phyloP scores from a whole-genome alignment of 2,113 vertebrate species.

The Myrmophylax atrothorax region DNA sequence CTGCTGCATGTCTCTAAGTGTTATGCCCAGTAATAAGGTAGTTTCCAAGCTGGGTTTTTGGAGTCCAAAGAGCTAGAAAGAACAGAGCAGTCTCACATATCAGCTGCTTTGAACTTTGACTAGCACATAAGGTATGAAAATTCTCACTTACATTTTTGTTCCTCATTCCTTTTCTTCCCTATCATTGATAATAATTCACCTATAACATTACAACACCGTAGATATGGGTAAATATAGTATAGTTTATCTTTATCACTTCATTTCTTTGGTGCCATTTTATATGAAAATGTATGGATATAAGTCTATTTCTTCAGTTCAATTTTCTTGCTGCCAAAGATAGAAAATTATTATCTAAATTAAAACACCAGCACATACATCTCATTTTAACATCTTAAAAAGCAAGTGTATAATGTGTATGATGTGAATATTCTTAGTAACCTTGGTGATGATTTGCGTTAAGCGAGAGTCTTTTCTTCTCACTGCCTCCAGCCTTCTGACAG shows the following conservation, averaged over 20 bases:
- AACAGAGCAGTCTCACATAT: neutral
- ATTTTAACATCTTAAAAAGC: conserved; percentile 32
- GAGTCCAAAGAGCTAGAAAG: neutral
- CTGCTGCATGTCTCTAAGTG: neutral
- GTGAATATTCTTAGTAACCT: conserved; percentile 21
- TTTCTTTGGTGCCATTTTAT: neutral
- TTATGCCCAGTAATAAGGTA: neutral
- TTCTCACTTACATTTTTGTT: neutral
- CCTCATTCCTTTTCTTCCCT: neutral
- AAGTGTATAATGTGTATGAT: neutral
- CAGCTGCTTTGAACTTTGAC: neutral
- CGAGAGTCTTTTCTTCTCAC: neutral
- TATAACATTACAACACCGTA: neutral
- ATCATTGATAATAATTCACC: neutral
- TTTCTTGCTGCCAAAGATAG: conserved; percentile 16
- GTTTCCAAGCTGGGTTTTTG: neutral
- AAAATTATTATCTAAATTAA: conserved; percentile 43
- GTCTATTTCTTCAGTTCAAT: neutral
- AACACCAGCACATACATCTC: neutral
- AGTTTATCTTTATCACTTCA: neutral
- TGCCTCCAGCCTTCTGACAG: neutral
- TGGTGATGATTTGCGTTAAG: conserved; percentile 2
- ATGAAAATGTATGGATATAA: neutral
- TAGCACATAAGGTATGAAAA: neutral
- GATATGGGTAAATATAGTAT: neutral